A percentile compares a stretch with the other conserved stretches of the same genome.
These are phyloP conservation scores for Psilanteris sp. DNA, from an alignment of 1,140 invertebrate genomes.

Conservation along the genomic window DNA sequence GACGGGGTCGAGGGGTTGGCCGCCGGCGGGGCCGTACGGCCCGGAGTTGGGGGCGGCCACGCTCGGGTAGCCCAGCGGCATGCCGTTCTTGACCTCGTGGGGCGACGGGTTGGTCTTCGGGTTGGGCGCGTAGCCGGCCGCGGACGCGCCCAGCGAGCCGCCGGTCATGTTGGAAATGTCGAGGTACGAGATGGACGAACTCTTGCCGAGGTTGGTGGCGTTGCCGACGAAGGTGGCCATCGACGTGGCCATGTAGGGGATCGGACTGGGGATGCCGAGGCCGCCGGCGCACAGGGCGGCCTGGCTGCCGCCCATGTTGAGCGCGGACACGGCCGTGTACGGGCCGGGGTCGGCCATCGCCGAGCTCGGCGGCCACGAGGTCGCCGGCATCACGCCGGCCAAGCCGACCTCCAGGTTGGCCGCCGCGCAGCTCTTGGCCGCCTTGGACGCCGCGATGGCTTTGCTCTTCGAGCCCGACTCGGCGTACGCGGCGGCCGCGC, in stretches of 20 bases:
- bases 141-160: slow-evolving; percentile 75
- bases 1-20: slow-evolving; percentile 67
- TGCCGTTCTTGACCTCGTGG: slow-evolving; percentile 69
- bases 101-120: slow-evolving; percentile 68
- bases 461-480: slow-evolving; percentile 52
- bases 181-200: slow-evolving; percentile 79
- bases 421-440: slow-evolving; percentile 39
- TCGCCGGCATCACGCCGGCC: slow-evolving; percentile 62
- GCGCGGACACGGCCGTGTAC: slow-evolving; percentile 69
- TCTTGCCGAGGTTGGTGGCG: slow-evolving; percentile 77
- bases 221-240: slow-evolving; percentile 79
- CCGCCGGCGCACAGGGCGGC: slow-evolving; percentile 67
- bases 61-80: slow-evolving; percentile 16
- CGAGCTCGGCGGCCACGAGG: slow-evolving; percentile 68
- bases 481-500: slow-evolving; percentile 36
- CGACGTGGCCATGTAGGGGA: slow-evolving; percentile 76
- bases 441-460: slow-evolving; percentile 43
- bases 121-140: slow-evolving; percentile 71
- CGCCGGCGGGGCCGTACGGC: slow-evolving; percentile 45
- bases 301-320: slow-evolving; percentile 67
- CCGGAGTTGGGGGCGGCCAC: not conserved
- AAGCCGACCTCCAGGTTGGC: slow-evolving; percentile 36
- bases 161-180: slow-evolving; percentile 80
- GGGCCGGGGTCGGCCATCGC: slow-evolving; percentile 69
- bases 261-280: slow-evolving; percentile 71